Conservation (phyloP, 2,113 vertebrate species). For the Epinephelus fuscoguttatus region DNA sequence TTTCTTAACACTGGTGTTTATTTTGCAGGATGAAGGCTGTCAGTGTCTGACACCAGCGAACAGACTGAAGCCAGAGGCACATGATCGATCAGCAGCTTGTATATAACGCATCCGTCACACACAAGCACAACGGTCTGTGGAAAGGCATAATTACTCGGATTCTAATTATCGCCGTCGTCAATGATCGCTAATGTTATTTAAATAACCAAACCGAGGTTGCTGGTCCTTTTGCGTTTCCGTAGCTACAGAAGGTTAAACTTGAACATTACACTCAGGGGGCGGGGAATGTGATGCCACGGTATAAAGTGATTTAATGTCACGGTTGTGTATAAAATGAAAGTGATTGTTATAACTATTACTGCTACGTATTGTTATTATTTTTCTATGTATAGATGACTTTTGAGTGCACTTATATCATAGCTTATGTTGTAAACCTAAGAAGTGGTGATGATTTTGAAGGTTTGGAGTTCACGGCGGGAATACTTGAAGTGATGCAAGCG, state of each 20-base stretch:
- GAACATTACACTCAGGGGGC: constrained; percentile 85
- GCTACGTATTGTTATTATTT: constrained; percentile 82
- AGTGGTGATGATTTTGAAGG: constrained; percentile 65
- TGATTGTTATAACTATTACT: constrained; percentile 82
- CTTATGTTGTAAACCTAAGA: constrained; percentile 84
- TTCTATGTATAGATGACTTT: constrained; percentile 82
- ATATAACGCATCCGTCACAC: constrained; percentile 75
- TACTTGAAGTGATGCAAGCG: constrained; percentile 79
- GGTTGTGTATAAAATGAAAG: constrained; percentile 82
- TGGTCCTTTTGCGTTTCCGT: constrained; percentile 74
- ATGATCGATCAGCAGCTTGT: constrained; percentile 77
- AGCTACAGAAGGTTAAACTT: constrained; percentile 81
- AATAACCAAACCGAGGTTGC: constrained; percentile 78
- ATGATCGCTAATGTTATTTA: constrained; percentile 81
- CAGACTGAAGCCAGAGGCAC: constrained; percentile 58
- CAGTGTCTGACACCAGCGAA: constrained; percentile 47
- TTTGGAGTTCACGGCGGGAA: constrained; percentile 57
- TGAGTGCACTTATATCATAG: constrained; percentile 84
- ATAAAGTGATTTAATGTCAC: constrained; percentile 66
- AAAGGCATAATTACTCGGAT: constrained; percentile 71
- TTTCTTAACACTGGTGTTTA: constrained; percentile 14
- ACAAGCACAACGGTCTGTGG: constrained; percentile 76
- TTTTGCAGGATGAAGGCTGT: constrained; percentile 66
- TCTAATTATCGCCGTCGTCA: constrained; percentile 54
- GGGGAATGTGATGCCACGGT: constrained; percentile 74